Conservation (phyloP, 2,888 invertebrate genomes). For the Palloptera scutellata region DNA sequence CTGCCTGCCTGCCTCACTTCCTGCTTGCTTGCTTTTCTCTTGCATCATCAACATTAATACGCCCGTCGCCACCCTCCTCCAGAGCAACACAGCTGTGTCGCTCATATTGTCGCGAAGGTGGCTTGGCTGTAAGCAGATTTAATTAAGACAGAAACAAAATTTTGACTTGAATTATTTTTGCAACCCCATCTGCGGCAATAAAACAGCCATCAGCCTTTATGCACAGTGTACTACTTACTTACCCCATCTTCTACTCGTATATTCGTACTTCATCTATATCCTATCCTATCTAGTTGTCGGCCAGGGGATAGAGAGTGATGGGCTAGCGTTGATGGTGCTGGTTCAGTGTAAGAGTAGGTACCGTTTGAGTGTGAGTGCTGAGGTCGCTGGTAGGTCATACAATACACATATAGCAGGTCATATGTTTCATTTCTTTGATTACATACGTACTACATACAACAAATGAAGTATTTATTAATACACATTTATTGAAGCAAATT, state of each 20-base stretch:
- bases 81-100: not conserved
- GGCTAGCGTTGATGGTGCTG: not conserved
- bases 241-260: not conserved
- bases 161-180: constrained; percentile 3
- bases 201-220: not conserved
- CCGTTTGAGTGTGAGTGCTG: not conserved
- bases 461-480: no score
- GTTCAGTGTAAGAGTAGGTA: constrained; percentile 11
- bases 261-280: not conserved
- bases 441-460: not conserved
- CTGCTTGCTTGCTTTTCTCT: no score
- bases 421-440: constrained; percentile 5
- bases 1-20: no score
- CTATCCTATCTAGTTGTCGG: not conserved
- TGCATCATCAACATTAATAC: no score
- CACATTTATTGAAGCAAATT: no score
- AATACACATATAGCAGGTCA: not conserved
- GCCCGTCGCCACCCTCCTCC: no score
- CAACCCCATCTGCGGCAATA: constrained; percentile 11
- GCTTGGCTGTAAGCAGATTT: constrained; percentile 6
- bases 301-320: not conserved
- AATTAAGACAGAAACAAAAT: constrained; percentile 16
- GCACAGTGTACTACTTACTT: not conserved
- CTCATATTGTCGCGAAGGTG: not conserved
- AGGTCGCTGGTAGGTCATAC: constrained; percentile 17